Conservation (phyloP, 2,113 vertebrate genomes). For the Prinia subflava region DNA sequence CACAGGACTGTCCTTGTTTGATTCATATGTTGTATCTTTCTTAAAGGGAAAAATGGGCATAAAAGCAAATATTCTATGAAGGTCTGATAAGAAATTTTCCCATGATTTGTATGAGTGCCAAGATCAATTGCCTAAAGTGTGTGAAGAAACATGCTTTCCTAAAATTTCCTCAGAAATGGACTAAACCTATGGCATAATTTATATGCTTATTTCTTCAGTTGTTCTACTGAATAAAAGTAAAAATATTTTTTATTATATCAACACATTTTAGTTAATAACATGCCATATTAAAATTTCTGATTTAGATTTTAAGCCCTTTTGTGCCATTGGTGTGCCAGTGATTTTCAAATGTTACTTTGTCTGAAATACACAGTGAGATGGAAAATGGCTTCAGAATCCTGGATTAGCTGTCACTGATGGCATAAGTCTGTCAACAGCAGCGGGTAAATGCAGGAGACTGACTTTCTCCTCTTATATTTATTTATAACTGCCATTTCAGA, state of each 20-base stretch:
- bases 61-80: neutral
- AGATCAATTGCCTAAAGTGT: neutral
- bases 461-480: conserved; percentile 57
- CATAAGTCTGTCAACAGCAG: conserved; percentile 33
- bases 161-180: neutral
- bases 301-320: conserved; percentile 6
- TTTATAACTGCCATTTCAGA: conserved; percentile 64
- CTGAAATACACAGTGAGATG: conserved; percentile 19
- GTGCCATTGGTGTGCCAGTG: neutral
- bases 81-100: neutral
- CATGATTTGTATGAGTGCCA: neutral
- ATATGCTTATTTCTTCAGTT: neutral
- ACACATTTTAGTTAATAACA: neutral
- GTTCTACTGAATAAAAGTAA: neutral
- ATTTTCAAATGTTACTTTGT: conserved; percentile 2
- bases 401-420: conserved; percentile 26
- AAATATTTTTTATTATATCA: neutral
- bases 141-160: neutral
- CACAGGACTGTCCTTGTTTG: neutral
- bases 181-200: neutral
- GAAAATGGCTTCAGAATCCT: neutral
- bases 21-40: neutral
- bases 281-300: neutral
- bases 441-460: neutral
- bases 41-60: neutral